A percentile compares a stretch with the other conserved stretches of the same genome.
Conservation (phyloP, 2,113 vertebrate genomes). For the Formicarius rufipectus region DNA sequence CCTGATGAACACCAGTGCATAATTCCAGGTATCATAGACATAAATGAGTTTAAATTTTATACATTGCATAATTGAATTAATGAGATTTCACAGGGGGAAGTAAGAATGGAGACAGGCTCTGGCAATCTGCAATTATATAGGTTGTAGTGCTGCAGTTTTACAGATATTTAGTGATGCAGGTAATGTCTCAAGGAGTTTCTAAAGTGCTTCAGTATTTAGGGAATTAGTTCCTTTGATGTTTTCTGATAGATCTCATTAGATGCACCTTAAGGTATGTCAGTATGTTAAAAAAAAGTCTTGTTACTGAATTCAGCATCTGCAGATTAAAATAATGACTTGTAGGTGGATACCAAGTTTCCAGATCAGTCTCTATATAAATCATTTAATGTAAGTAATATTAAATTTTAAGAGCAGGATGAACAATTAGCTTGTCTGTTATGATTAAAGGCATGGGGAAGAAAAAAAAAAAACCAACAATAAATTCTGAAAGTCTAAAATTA, state of each 20-base stretch:
- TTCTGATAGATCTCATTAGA: neutral
- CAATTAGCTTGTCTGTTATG: neutral
- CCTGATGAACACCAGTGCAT: neutral
- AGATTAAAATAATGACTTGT: neutral
- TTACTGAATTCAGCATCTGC: neutral
- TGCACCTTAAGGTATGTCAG: neutral
- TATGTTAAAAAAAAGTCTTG: neutral
- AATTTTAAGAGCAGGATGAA: neutral
- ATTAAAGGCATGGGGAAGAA: neutral
- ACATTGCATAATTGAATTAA: neutral
- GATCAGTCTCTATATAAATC: neutral
- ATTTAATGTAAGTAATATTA: neutral
- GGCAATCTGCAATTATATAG: neutral
- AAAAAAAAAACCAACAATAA: neutral
- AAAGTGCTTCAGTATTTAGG: neutral
- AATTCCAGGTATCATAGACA: neutral
- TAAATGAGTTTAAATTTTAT: neutral
- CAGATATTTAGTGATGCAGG: neutral
- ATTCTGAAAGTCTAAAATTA: neutral
- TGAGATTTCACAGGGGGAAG: neutral
- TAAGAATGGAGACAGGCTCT: neutral
- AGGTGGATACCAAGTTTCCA: neutral
- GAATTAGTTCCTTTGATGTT: neutral
- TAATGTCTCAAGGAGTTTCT: slow-evolving; percentile 8
- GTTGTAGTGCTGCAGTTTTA: neutral